phyloP scores from a whole-genome alignment of 2,113 vertebrate species.

The Lichenostomus cassidix region DNA sequence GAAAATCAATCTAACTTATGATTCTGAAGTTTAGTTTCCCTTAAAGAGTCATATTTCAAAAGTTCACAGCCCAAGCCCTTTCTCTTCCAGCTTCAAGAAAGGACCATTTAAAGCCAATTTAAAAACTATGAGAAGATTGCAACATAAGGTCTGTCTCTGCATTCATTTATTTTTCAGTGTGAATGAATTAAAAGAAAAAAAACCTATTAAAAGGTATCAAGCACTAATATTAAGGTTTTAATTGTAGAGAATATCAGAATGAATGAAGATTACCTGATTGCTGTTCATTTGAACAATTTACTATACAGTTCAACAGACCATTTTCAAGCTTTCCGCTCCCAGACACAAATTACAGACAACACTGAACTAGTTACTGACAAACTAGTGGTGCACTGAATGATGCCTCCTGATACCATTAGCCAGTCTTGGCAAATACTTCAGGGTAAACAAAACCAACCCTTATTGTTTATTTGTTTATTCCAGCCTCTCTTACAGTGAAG shows the following conservation, averaged over 20 bases:
- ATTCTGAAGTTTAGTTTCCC: slow-evolving; percentile 12
- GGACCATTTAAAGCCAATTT: background rate
- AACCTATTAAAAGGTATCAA: background rate
- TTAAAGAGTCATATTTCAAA: slow-evolving; percentile 18
- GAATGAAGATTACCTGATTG: background rate
- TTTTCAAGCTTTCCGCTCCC: background rate
- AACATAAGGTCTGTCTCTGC: background rate
- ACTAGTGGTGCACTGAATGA: background rate
- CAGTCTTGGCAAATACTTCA: background rate
- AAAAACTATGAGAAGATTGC: background rate
- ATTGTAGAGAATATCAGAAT: background rate
- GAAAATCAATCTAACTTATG: background rate
- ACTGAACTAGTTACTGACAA: background rate
- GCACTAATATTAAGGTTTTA: background rate
- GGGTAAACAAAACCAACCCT: background rate
- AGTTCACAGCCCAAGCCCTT: background rate
- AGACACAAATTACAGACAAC: background rate
- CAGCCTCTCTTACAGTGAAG: background rate
- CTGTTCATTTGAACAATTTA: background rate
- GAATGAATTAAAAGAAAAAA: background rate
- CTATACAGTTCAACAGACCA: background rate
- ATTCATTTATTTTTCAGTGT: background rate
- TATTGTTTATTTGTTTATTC: background rate
- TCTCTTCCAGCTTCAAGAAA: background rate
- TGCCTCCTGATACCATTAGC: background rate